These are phyloP conservation scores for Embidobia sp. DNA, from an alignment of 2,888 invertebrate species.

Conservation along the genomic window DNA sequence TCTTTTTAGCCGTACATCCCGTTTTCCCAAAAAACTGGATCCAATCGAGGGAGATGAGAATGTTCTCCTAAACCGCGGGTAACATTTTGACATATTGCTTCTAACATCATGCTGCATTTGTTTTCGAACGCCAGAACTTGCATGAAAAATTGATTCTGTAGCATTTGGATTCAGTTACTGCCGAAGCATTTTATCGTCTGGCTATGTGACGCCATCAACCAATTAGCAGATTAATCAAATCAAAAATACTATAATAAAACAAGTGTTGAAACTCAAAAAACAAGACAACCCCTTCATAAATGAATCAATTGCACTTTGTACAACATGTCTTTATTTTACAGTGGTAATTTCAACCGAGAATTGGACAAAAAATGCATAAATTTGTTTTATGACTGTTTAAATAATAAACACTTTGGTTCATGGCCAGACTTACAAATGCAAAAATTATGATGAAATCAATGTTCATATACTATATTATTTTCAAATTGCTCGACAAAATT, in stretches of 20 bases:
- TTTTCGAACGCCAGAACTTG: constrained; percentile 37
- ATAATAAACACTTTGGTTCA: too few species aligned
- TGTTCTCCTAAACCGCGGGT: constrained; percentile 75
- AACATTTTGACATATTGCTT: constrained; percentile 66
- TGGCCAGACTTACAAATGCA: too few species aligned
- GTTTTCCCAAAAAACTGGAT: constrained; percentile 78
- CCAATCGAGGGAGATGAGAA: constrained; percentile 75
- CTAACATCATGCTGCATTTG: constrained; percentile 40
- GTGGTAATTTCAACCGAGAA: too few species aligned
- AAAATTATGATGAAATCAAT: too few species aligned
- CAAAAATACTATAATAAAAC: not conserved
- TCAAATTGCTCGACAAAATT: too few species aligned
- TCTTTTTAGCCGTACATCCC: constrained; percentile 75
- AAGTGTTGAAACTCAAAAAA: constrained; percentile 6
- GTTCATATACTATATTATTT: too few species aligned
- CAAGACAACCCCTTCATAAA: not conserved
- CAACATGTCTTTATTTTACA: not conserved
- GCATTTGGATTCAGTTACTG: constrained; percentile 14
- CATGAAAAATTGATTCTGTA: constrained; percentile 40
- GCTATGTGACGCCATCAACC: constrained; percentile 21
- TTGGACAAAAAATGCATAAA: too few species aligned
- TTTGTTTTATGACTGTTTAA: too few species aligned
- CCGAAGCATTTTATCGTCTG: constrained; percentile 5
- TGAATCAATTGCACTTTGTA: constrained; percentile 2
- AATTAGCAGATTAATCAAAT: not conserved